phyloP scores from a whole-genome alignment of 2,113 vertebrate genomes.

The Pedetes capensis region DNA sequence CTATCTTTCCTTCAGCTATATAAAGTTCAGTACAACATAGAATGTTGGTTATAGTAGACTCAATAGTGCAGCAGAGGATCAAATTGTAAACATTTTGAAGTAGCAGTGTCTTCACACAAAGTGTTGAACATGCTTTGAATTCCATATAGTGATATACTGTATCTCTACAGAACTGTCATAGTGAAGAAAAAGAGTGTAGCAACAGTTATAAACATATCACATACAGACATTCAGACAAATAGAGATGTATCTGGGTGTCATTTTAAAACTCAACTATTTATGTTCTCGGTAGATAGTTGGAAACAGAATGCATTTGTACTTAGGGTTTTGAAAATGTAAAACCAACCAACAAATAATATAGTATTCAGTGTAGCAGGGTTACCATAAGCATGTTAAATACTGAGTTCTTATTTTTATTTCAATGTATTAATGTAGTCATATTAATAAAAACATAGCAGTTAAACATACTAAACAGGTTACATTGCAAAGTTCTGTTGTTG shows the following conservation, averaged over 20 bases:
- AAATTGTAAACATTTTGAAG: slow-evolving; percentile 33
- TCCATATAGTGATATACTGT: slow-evolving; percentile 14
- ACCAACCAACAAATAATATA: neutral
- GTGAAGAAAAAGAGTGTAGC: slow-evolving; percentile 48
- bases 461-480: neutral
- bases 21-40: neutral
- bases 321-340: slow-evolving; percentile 24
- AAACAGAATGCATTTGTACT: slow-evolving; percentile 49
- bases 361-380: neutral
- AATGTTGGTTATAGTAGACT: neutral
- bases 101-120: neutral
- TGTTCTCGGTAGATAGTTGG: slow-evolving; percentile 48
- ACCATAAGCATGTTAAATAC: neutral
- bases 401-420: neutral
- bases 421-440: neutral
- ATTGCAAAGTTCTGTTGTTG: neutral
- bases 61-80: neutral
- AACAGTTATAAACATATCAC: slow-evolving; percentile 67
- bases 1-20: neutral
- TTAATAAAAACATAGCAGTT: neutral
- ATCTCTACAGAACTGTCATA: slow-evolving; percentile 52
- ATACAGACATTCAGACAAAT: slow-evolving; percentile 69
- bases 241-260: slow-evolving; percentile 52
- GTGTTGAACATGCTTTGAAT: slow-evolving; percentile 50
- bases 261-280: slow-evolving; percentile 65